Conservation (phyloP, 2,888 invertebrate genomes). For the Erebia palarica region DNA sequence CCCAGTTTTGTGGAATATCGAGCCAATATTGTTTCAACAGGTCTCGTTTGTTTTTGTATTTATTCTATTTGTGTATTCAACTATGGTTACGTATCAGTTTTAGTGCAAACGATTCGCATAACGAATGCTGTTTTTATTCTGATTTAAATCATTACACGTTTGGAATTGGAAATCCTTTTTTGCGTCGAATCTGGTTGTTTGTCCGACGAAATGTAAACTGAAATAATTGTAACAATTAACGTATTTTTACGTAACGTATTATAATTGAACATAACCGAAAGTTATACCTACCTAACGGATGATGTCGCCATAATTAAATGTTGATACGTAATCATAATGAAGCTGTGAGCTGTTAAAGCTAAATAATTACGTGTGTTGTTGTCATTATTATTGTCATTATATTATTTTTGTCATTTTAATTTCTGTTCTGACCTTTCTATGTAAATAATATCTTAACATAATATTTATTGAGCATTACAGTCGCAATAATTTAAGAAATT, state of each 20-base stretch:
- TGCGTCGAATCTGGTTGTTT: slow-evolving; percentile 1
- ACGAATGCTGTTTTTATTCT: slow-evolving; percentile 29
- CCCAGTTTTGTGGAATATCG: slow-evolving; percentile 27
- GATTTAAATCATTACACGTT: slow-evolving; percentile 27
- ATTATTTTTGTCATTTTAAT: slow-evolving; percentile 26
- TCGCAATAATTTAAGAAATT: slow-evolving; percentile 40
- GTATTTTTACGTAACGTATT: no score
- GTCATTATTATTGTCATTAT: no score
- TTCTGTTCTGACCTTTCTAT: slow-evolving; percentile 39
- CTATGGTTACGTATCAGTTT: slow-evolving; percentile 39
- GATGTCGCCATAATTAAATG: no score
- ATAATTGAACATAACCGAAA: no score
- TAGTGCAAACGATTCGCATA: slow-evolving; percentile 16
- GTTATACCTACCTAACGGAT: no score
- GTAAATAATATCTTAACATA: slow-evolving; percentile 37
- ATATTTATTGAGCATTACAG: slow-evolving; percentile 23
- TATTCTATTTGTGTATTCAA: slow-evolving; percentile 40
- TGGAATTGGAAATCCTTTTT: slow-evolving; percentile 20
- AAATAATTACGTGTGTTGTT: slow-evolving; percentile 26
- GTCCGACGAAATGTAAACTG: background rate
- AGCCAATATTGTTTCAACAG: slow-evolving; percentile 35
- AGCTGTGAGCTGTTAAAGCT: slow-evolving; percentile 18
- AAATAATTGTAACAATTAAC: background rate
- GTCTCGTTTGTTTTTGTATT: slow-evolving; percentile 39
- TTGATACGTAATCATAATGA: slow-evolving; percentile 27